Conservation (phyloP, 2,888 invertebrate species). For the Poecilus cupreus region DNA sequence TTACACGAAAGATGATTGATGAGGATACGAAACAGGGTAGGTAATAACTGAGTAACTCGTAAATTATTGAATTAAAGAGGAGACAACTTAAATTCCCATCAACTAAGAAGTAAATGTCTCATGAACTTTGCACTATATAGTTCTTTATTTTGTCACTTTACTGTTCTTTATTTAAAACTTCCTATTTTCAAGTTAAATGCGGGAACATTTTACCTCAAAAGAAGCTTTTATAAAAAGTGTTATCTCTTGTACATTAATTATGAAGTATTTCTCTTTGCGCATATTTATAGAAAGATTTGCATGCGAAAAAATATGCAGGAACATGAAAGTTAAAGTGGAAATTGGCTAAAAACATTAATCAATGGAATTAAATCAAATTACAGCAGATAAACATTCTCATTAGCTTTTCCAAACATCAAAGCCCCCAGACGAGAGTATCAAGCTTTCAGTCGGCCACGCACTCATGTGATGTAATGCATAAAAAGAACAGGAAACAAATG, state of each 20-base stretch:
- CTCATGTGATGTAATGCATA: background rate
- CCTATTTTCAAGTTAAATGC: background rate
- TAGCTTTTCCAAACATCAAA: constrained; percentile 25
- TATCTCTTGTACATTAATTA: constrained; percentile 1
- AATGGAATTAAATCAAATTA: background rate
- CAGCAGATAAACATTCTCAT: background rate
- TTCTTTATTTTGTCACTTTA: constrained; percentile 20
- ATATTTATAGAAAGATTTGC: background rate
- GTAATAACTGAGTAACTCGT: constrained; percentile 20
- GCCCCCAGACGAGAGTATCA: background rate
- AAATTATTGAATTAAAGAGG: constrained; percentile 9
- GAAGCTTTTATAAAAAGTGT: background rate
- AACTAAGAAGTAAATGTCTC: background rate
- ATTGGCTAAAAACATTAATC: too few species aligned
- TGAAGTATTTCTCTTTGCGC: background rate
- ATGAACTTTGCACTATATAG: background rate
- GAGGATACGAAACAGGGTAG: background rate
- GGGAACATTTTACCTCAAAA: background rate
- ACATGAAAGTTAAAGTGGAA: background rate
- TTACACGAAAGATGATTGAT: constrained; percentile 29
- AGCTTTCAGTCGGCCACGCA: background rate
- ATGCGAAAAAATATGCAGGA: background rate
- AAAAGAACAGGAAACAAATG: constrained; percentile 3
- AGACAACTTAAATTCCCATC: constrained; percentile 14
- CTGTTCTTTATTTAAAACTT: background rate